These are phyloP conservation scores for Luidia sarsii DNA, from an alignment of 53 echinoderm and acorn worm species.

Conservation along the genomic window DNA sequence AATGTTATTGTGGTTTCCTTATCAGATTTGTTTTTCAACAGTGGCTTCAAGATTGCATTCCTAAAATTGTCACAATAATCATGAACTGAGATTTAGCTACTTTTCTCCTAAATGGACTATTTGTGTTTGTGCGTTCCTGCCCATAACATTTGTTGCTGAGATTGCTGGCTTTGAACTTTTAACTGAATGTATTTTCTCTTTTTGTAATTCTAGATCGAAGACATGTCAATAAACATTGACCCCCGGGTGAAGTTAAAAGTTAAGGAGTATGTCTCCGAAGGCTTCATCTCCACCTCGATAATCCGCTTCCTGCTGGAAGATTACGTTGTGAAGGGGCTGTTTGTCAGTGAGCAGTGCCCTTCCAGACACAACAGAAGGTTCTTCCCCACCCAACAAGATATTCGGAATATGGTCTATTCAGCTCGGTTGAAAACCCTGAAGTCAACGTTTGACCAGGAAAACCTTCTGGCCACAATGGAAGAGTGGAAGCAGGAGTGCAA, in stretches of 20 bases:
- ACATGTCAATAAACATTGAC: background rate
- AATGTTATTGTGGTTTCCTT: too few species aligned
- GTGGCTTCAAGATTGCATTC: too few species aligned
- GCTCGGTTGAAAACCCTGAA: background rate
- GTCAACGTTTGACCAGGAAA: background rate
- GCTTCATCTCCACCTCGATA: background rate
- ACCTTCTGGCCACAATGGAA: background rate
- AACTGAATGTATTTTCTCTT: background rate
- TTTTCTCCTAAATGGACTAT: too few species aligned
- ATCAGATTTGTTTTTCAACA: too few species aligned
- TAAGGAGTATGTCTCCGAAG: background rate
- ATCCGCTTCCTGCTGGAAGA: background rate
- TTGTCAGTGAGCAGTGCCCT: background rate
- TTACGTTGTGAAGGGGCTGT: background rate
- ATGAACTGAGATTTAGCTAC: too few species aligned
- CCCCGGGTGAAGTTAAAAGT: background rate
- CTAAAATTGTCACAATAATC: too few species aligned
- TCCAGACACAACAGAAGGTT: constrained; percentile 8
- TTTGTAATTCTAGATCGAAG: background rate
- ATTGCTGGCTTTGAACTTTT: too few species aligned
- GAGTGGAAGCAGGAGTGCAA: background rate
- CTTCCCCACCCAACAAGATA: background rate
- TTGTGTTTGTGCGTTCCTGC: too few species aligned
- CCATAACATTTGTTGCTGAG: too few species aligned
- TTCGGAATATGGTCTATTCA: background rate